phyloP scores from a whole-genome alignment of 2,797 vertebrate species.

The Nyctalus aviator region DNA sequence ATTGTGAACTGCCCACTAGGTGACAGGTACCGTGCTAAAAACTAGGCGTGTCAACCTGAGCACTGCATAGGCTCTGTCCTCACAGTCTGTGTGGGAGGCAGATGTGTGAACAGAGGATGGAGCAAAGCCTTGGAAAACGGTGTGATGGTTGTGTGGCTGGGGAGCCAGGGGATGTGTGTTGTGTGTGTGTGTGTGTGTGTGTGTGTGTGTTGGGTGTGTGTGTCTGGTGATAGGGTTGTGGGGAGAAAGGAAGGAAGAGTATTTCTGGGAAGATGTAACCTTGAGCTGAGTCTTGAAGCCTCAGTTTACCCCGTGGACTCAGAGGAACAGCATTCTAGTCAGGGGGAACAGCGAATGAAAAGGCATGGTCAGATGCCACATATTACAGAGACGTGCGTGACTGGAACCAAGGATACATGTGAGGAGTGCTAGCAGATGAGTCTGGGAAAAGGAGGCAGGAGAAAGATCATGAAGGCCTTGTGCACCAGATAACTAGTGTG shows the following conservation, averaged over 20 bases:
- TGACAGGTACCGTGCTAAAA: neutral
- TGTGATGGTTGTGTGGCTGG: neutral
- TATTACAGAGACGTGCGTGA: neutral
- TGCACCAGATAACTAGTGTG: neutral
- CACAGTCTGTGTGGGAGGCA: neutral
- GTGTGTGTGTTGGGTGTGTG: neutral
- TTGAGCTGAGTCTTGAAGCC: neutral
- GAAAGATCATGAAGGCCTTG: neutral
- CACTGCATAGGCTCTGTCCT: neutral
- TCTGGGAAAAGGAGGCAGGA: neutral
- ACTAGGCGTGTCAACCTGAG: neutral
- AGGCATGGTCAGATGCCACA: neutral
- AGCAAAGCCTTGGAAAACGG: neutral
- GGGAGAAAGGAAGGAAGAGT: neutral
- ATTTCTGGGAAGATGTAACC: neutral
- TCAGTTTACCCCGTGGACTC: neutral
- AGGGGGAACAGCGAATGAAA: neutral
- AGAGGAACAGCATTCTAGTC: neutral
- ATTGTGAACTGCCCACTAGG: neutral
- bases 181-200: no score
- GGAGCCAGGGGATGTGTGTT: neutral
- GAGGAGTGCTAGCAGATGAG: neutral
- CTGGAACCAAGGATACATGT: neutral
- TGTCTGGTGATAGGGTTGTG: neutral
- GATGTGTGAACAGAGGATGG: neutral